phyloP scores from a whole-genome alignment of 2,113 vertebrate species.

The Acinonyx jubatus region DNA sequence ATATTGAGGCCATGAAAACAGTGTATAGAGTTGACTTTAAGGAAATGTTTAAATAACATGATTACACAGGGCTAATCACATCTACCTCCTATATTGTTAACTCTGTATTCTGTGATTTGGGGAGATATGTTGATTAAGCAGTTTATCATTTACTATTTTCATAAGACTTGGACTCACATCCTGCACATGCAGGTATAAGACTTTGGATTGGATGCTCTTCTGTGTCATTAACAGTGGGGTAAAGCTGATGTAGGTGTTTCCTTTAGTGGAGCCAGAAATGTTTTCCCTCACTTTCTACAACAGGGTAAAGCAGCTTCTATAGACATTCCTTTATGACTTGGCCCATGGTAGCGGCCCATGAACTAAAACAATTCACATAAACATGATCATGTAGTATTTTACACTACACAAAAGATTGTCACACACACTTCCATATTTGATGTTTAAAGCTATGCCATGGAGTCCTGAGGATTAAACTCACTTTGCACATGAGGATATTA shows the following conservation, averaged over 20 bases:
- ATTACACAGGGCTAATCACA: neutral
- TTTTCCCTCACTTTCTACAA: neutral
- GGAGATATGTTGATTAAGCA: neutral
- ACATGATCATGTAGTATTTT: neutral
- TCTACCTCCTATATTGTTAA: neutral
- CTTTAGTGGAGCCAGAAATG: neutral
- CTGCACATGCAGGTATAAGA: neutral
- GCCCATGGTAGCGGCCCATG: neutral
- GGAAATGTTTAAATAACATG: neutral
- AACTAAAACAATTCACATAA: neutral
- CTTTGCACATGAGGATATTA: slow-evolving; percentile 1
- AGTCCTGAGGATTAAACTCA: neutral
- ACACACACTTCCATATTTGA: neutral
- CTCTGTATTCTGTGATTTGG: neutral
- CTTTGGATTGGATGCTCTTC: neutral
- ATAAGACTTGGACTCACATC: neutral
- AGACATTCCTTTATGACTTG: neutral
- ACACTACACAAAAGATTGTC: neutral
- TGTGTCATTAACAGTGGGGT: neutral
- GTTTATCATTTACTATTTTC: neutral
- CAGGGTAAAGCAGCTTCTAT: neutral
- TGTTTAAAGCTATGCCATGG: neutral
- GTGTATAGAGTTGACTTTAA: neutral
- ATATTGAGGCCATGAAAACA: neutral
- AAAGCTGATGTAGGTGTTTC: neutral